These are phyloP conservation scores for Branchellion lobata DNA, from an alignment of 2,888 invertebrate species.

Conservation along the genomic window DNA sequence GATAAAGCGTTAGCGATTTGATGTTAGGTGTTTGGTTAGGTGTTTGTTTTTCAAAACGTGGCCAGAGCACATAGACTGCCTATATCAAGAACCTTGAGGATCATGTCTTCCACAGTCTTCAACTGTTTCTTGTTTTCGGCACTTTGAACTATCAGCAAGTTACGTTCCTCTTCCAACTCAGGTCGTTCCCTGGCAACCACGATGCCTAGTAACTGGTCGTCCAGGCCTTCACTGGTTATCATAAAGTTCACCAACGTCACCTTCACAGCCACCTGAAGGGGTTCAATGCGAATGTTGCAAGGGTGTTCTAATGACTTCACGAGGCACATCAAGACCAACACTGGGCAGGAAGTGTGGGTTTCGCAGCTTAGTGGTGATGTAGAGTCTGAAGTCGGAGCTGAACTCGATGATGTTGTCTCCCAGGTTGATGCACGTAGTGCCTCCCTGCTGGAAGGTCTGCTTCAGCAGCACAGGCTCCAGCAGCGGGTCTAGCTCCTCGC, in stretches of 20 bases:
- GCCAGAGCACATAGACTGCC: no score
- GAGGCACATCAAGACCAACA: no score
- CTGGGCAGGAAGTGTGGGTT: conserved; percentile 64
- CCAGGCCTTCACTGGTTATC: conserved; percentile 64
- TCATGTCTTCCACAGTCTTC: conserved; percentile 42
- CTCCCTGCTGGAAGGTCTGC: conserved; percentile 64
- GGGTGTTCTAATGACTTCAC: no score
- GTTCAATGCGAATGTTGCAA: no score
- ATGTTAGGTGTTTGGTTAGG: no score
- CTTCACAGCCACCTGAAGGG: conserved; percentile 51
- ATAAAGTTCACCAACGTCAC: conserved; percentile 64
- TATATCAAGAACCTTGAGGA: no score
- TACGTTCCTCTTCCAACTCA: conserved; percentile 64
- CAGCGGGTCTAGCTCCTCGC: conserved; percentile 62
- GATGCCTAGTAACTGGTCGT: conserved; percentile 64
- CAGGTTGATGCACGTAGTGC: conserved; percentile 62
- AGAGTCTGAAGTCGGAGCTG: conserved; percentile 63
- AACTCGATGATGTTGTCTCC: conserved; percentile 64
- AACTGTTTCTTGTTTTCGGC: conserved; percentile 62
- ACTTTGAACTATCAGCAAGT: conserved; percentile 63
- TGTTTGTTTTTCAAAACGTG: no score
- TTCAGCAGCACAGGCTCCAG: conserved; percentile 63
- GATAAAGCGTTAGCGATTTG: no score
- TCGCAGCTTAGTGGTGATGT: conserved; percentile 64
- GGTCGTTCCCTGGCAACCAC: conserved; percentile 64